Evolutionary conservation across 2,113 vertebrate genomes (phyloP).

Genomic region (Promerops cafer): DNA sequence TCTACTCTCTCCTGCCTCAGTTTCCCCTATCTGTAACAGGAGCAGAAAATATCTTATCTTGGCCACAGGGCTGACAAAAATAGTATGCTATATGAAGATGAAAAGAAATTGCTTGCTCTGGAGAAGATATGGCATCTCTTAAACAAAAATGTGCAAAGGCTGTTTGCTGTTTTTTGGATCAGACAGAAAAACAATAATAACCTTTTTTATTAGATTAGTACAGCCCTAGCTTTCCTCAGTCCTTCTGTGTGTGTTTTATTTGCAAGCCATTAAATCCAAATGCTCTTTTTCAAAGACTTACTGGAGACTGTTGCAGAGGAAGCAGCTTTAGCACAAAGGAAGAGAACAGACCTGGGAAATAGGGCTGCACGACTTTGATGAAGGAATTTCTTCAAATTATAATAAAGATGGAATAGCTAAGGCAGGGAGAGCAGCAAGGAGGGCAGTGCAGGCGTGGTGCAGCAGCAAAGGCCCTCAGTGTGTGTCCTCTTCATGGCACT

Average conservation of each 20-base stretch:
- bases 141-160: background rate
- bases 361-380: background rate
- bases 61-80: background rate
- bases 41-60: background rate
- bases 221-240: background rate
- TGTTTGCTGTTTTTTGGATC: background rate
- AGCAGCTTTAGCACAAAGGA: background rate
- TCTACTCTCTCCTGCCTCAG: background rate
- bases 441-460: background rate
- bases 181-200: background rate
- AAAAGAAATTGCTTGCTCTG: background rate
- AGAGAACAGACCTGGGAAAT: background rate
- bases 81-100: background rate
- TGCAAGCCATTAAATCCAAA: background rate
- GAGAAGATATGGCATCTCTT: background rate
- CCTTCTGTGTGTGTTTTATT: background rate
- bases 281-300: background rate
- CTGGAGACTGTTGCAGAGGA: background rate
- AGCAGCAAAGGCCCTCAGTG: background rate
- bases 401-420: background rate
- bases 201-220: background rate
- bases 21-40: background rate
- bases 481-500: background rate
- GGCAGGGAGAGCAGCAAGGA: background rate
- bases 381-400: background rate